Conservation (phyloP, 2,888 invertebrate genomes). For the Cephus spinipes region DNA sequence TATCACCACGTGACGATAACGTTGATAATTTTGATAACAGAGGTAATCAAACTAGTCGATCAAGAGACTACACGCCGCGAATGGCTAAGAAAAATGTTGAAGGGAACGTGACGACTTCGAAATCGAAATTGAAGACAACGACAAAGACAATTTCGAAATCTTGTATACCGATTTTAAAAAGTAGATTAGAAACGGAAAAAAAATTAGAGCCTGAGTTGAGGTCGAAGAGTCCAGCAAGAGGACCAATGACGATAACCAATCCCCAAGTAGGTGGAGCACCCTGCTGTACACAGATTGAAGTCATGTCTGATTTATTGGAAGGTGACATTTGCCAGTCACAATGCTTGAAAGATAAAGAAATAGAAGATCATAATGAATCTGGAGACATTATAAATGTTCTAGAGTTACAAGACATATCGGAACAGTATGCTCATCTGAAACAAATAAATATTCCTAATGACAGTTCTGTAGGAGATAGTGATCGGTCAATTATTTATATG, state of each 20-base stretch:
- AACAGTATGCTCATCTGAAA: slow-evolving; percentile 2
- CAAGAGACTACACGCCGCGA: neutral
- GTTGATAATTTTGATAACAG: neutral
- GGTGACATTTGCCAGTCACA: neutral
- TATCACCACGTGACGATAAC: slow-evolving; percentile 14
- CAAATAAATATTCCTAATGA: neutral
- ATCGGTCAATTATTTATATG: slow-evolving; percentile 43
- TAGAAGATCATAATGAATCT: neutral
- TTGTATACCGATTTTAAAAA: slow-evolving; percentile 51
- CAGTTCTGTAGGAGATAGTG: slow-evolving; percentile 12
- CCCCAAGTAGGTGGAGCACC: slow-evolving; percentile 12
- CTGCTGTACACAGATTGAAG: neutral
- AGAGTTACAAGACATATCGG: slow-evolving; percentile 2
- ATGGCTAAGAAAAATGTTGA: neutral
- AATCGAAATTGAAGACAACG: neutral
- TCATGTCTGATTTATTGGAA: neutral
- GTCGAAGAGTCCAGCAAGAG: slow-evolving; percentile 39
- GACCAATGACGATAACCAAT: slow-evolving; percentile 41
- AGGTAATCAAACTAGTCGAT: neutral
- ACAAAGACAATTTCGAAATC: slow-evolving; percentile 42
- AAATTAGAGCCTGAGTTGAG: slow-evolving; percentile 28
- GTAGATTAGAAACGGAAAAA: slow-evolving; percentile 35
- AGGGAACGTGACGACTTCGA: neutral
- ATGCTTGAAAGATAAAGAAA: neutral
- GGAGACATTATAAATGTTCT: neutral